Conservation (phyloP, 2,113 vertebrate genomes). For the Neopipo cinnamomea region DNA sequence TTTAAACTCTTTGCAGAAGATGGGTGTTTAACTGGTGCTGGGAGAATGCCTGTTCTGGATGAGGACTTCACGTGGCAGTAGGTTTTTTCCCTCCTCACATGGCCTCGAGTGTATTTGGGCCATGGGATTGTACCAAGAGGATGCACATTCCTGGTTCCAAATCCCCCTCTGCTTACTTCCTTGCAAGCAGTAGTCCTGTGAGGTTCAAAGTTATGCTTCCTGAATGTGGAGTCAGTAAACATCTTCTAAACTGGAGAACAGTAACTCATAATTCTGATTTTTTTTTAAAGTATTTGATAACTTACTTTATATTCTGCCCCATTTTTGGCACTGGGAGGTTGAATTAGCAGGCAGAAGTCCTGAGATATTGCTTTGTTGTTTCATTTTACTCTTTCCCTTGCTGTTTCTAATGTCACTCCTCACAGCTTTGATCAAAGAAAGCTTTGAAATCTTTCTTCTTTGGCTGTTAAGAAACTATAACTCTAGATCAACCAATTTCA, state of each 20-base stretch:
- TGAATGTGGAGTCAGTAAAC: neutral
- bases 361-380: neutral
- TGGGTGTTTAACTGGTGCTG: neutral
- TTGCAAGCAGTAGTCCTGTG: neutral
- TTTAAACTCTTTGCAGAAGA: neutral
- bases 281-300: neutral
- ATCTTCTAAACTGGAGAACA: neutral
- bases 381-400: neutral
- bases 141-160: neutral
- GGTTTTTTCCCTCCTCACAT: neutral
- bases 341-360: neutral
- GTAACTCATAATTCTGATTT: neutral
- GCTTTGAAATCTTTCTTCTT: neutral
- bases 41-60: neutral
- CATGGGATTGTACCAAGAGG: neutral
- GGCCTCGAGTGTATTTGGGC: rapidly evolving
- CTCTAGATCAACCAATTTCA: neutral
- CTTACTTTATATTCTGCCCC: neutral
- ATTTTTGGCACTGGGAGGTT: neutral
- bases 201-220: neutral
- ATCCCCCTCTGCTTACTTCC: neutral
- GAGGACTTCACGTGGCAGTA: neutral
- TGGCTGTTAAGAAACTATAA: neutral
- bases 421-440: slow-evolving; percentile 21
- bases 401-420: neutral